Base-by-base conservation (phyloP, 1,140 invertebrate genomes). In the Drosophila ambigua region DNA sequence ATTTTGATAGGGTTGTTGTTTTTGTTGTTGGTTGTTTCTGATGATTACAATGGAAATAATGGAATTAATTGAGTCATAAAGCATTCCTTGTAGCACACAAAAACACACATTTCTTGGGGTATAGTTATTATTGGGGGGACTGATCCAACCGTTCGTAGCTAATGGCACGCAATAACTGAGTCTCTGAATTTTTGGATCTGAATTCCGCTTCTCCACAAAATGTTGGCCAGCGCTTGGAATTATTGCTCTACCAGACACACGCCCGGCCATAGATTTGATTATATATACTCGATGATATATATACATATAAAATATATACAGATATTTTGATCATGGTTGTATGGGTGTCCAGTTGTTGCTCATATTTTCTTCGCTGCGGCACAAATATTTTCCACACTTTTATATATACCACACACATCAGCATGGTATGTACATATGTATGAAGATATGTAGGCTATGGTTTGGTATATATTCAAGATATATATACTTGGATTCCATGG, bases 141-240 rank as follows among this genome's bases (percentile, higher is more conserved):
- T 54, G 55, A 41, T 73, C 39, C 81, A 69, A 87, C 87, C 82
- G 87, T 87, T 90, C 87, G 87, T 76, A 75, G 82, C 87, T 79
- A 90, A 88, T 83, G 82, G 48, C 77, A 79, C 77, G 77, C 55
- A 78, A 78, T 83, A 90, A 90, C 87, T 90, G 82, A 88, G 67
- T 74, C 80, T 65, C 73, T 46, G 67, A 76, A 83, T 69, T 50
- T 69, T 41, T 8, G 64, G 69, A 88, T 59, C 73, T 72, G 61
- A 69, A 52, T 74, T 65, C 71, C 43, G 54, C 48, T 90, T 90
- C 87, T 90, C 87, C 87, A 90, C 83, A 79, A 90, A 75, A 67
- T 59, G 51, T 76, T 75, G 62, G 77, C 60, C 80, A 82, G 71
- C 58, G 58, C 55, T 79, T 87, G 82, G 82, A 87, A 88, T 79